Conservation (phyloP, 2,888 invertebrate species). For the Sesia bembeciformis region DNA sequence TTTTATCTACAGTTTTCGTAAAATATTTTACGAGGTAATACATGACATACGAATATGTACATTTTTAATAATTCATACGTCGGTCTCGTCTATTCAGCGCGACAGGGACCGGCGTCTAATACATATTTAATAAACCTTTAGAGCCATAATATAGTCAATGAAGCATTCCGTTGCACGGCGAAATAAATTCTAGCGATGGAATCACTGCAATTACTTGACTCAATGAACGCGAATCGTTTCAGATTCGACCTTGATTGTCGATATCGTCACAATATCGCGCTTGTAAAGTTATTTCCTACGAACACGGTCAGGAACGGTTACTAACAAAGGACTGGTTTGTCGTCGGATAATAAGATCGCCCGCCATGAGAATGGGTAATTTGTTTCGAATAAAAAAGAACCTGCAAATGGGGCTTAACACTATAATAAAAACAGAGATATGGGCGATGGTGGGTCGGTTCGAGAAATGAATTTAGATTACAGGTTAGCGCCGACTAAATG, state of each 20-base stretch:
- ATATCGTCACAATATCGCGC: neutral
- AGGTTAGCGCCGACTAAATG: conserved; percentile 73
- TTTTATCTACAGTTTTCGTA: neutral
- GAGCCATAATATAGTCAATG: conserved; percentile 35
- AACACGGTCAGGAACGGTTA: conserved; percentile 6
- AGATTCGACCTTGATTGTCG: conserved; percentile 3
- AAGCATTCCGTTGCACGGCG: conserved; percentile 24
- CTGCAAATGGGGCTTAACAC: conserved; percentile 67
- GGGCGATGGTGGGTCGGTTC: conserved; percentile 64
- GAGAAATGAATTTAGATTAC: conserved; percentile 75
- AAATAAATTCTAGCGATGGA: conserved; percentile 38
- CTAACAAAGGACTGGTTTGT: conserved; percentile 38
- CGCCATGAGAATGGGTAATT: conserved; percentile 58
- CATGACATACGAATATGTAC: conserved; percentile 25
- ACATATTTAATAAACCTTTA: conserved; percentile 42
- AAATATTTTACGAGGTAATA: conserved; percentile 7
- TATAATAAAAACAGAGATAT: conserved; percentile 72
- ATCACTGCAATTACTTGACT: conserved; percentile 55
- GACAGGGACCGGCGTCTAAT: conserved; percentile 28
- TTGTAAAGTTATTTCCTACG: conserved; percentile 8
- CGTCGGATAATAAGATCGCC: conserved; percentile 52
- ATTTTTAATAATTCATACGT: conserved; percentile 39
- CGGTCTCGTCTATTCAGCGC: conserved; percentile 23
- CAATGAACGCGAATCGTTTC: conserved; percentile 55
- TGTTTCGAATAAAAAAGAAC: conserved; percentile 65